These are phyloP conservation scores for Athene noctua DNA, from an alignment of 2,113 vertebrate genomes.

Conservation along the genomic window DNA sequence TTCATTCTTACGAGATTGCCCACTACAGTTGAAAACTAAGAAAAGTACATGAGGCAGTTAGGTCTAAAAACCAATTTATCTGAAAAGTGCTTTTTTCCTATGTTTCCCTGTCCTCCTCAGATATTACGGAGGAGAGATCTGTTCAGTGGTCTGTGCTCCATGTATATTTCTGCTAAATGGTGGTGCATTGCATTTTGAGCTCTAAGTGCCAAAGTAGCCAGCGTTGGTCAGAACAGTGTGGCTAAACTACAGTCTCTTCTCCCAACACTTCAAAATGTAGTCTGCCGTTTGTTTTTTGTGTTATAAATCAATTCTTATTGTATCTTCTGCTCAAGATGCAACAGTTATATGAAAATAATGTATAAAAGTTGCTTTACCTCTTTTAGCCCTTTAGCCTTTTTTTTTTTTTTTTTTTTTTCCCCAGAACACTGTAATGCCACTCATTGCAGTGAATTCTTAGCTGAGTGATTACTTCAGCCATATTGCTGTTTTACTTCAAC, in stretches of 20 bases:
- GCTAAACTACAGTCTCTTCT: background rate
- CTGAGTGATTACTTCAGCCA: background rate
- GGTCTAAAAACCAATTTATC: background rate
- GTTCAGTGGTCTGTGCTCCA: background rate
- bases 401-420: background rate
- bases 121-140: background rate
- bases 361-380: background rate
- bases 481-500: background rate
- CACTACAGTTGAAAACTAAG: background rate
- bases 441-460: background rate
- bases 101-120: fast-evolving
- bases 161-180: background rate
- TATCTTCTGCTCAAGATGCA: background rate
- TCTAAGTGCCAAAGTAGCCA: background rate
- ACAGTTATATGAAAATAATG: background rate
- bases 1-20: background rate
- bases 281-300: background rate
- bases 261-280: background rate
- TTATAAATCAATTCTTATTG: background rate
- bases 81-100: background rate
- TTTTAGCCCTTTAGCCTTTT: background rate
- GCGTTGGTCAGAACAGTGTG: background rate
- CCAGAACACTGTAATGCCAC: background rate
- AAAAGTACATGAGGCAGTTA: background rate
- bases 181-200: background rate